These are phyloP conservation scores for Chondrosia reniformis DNA, from an alignment of 37 sponge, comb jelly and placozoan genomes.

Conservation along the genomic window DNA sequence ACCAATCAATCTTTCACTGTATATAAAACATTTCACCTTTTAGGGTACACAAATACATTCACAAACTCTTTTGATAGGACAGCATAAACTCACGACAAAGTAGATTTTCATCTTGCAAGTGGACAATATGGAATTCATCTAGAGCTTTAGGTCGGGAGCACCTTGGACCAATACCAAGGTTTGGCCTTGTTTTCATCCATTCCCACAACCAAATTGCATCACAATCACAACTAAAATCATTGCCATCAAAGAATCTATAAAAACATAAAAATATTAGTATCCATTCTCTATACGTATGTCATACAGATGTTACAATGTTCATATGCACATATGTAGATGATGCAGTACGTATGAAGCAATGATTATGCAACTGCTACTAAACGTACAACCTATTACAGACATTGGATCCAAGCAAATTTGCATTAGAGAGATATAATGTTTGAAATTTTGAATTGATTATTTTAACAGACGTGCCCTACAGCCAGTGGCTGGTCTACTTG, in stretches of 20 bases:
- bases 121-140: not conserved
- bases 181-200: not conserved
- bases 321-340: not conserved
- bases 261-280: not conserved
- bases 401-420: too few relatives aligned
- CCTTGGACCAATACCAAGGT: constrained; percentile 17
- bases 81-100: constrained; percentile 34
- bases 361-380: too few relatives aligned
- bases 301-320: constrained; percentile 25
- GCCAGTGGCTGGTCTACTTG: too few relatives aligned
- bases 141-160: constrained; percentile 36
- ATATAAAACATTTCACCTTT: not conserved
- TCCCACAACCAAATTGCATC: constrained; percentile 25
- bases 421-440: too few relatives aligned
- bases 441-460: too few relatives aligned
- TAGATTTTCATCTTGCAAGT: not conserved
- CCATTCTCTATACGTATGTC: constrained; percentile 9
- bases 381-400: too few relatives aligned
- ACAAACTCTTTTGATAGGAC: not conserved
- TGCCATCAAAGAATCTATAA: constrained; percentile 23
- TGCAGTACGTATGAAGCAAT: too few relatives aligned
- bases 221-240: constrained; percentile 39
- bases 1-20: too few relatives aligned
- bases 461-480: too few relatives aligned
- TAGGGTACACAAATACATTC: not conserved